A percentile compares a stretch with the other conserved stretches of the same genome.
Conservation (phyloP, 2,797 vertebrate species). For the Lutjanus argentimaculatus region DNA sequence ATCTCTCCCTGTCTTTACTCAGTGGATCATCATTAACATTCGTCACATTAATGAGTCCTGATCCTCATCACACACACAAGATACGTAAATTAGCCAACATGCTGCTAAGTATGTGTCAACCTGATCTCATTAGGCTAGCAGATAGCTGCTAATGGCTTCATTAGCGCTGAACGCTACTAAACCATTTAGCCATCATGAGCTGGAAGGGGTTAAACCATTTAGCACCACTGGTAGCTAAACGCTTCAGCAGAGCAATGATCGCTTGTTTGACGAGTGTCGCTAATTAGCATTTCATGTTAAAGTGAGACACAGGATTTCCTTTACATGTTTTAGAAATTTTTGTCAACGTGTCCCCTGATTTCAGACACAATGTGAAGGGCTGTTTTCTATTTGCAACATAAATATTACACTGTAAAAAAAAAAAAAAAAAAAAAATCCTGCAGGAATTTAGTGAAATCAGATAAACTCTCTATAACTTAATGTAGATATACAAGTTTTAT, state of each 20-base stretch:
- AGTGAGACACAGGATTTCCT: background rate
- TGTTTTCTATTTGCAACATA: background rate
- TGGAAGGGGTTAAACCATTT: conserved; percentile 60
- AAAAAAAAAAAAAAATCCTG: too few species aligned
- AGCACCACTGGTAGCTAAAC: conserved; percentile 36
- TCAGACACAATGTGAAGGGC: background rate
- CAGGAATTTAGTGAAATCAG: too few species aligned
- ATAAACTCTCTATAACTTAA: too few species aligned
- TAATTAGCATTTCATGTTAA: conserved; percentile 25
- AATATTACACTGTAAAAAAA: too few species aligned
- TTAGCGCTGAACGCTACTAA: conserved; percentile 68
- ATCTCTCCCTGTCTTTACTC: conserved; percentile 4
- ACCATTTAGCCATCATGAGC: conserved; percentile 62
- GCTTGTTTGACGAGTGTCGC: conserved; percentile 34
- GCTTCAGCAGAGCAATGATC: background rate
- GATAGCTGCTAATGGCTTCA: conserved; percentile 65
- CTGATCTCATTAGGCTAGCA: conserved; percentile 77
- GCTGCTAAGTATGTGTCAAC: conserved; percentile 36
- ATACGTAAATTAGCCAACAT: conserved; percentile 35
- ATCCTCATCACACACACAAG: conserved; percentile 58
- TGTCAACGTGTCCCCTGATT: background rate
- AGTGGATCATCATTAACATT: conserved; percentile 24
- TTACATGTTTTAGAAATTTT: background rate
- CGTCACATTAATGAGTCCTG: conserved; percentile 46
- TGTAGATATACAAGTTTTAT: too few species aligned